Conservation (phyloP, 1,140 invertebrate species). For the Drosophila oshimai region DNA sequence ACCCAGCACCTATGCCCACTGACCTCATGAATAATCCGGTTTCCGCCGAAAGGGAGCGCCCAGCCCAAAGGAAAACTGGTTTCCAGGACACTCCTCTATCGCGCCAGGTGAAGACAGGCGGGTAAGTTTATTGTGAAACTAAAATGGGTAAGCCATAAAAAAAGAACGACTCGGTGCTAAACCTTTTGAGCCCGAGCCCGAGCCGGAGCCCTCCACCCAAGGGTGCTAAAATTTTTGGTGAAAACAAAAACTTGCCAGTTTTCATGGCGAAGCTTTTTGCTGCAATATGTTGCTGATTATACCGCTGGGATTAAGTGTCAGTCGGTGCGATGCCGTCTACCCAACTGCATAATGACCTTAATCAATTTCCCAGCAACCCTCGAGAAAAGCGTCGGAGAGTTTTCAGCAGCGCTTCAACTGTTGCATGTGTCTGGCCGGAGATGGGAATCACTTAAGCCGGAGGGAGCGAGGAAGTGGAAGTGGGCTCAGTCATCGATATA, state of each 20-base stretch:
- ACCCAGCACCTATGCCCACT: constrained; percentile 9
- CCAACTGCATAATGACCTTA: constrained; percentile 79
- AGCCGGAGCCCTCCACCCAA: neutral
- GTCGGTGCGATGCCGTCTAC: constrained; percentile 32
- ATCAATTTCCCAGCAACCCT: constrained; percentile 70
- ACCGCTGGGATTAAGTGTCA: constrained; percentile 80
- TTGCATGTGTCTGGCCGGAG: constrained; percentile 44
- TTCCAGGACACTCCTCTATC: constrained; percentile 49
- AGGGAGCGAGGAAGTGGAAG: neutral
- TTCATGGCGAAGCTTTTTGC: constrained; percentile 70
- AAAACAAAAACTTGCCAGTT: constrained; percentile 53
- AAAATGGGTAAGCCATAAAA: constrained; percentile 78
- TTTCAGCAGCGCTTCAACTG: constrained; percentile 50
- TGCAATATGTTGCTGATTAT: constrained; percentile 81
- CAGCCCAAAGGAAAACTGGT: constrained; percentile 15
- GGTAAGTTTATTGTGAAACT: constrained; percentile 70
- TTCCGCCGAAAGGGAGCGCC: constrained; percentile 30
- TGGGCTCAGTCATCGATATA: constrained; percentile 44
- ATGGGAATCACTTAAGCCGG: constrained; percentile 23
- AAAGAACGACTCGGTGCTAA: constrained; percentile 55
- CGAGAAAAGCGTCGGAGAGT: neutral
- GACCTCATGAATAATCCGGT: constrained; percentile 52
- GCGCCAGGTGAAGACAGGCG: constrained; percentile 59
- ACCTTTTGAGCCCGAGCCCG: constrained; percentile 31
- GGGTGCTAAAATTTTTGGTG: constrained; percentile 64